Conservation (phyloP, 2,888 invertebrate genomes). For the Sminthurides aquaticus region DNA sequence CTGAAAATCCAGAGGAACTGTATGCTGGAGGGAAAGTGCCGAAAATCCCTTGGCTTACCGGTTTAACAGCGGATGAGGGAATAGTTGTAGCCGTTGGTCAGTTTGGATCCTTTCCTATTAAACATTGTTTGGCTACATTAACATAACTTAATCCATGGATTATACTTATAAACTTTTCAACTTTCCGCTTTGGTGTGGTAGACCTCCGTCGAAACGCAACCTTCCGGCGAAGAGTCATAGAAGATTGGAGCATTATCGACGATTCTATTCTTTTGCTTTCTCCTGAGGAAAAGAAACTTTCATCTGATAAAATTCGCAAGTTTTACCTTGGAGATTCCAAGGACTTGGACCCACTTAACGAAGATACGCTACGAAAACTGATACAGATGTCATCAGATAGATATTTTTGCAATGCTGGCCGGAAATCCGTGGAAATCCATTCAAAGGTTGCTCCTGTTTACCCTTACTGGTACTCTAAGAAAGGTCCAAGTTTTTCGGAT, state of each 20-base stretch:
- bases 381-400: constrained; percentile 6
- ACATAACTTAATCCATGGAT: not conserved
- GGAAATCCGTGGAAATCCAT: not conserved
- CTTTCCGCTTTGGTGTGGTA: not conserved
- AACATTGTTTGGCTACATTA: not conserved
- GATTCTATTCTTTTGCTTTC: constrained; percentile 3
- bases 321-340: constrained; percentile 17
- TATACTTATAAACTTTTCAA: no score
- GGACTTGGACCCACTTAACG: not conserved
- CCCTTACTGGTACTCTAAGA: constrained; percentile 8
- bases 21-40: constrained; percentile 28
- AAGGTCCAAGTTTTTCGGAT: not conserved
- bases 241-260: constrained; percentile 13
- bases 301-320: constrained; percentile 9
- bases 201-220: constrained; percentile 10
- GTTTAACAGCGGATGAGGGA: constrained; percentile 35
- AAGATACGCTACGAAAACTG: not conserved
- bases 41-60: constrained; percentile 34
- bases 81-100: constrained; percentile 20
- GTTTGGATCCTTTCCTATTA: not conserved
- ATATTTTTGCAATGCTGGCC: not conserved
- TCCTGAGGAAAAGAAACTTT: constrained; percentile 1
- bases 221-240: not conserved
- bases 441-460: constrained; percentile 7
- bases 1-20: constrained; percentile 30